A percentile compares a stretch with the other conserved stretches of the same genome.
phyloP scores from a whole-genome alignment of 2,888 invertebrate genomes.

The Aricia artaxerxes region DNA sequence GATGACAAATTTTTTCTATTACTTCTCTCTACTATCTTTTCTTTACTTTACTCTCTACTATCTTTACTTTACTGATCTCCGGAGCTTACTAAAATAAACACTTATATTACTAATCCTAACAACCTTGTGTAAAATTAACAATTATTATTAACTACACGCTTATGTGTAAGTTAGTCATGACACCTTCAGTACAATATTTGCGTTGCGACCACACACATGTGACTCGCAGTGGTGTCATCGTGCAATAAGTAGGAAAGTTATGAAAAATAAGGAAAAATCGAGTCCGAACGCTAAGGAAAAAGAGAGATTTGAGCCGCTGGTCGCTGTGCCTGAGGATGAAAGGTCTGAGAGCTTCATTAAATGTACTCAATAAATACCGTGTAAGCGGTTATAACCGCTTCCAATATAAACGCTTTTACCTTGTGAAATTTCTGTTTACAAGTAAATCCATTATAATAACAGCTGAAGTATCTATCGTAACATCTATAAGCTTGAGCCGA shows the following conservation, averaged over 20 bases:
- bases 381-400: slow-evolving; percentile 60
- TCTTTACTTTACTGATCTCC: background rate
- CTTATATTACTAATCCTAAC: slow-evolving; percentile 27
- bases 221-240: slow-evolving; percentile 27
- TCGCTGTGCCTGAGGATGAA: slow-evolving; percentile 76
- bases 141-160: slow-evolving; percentile 58
- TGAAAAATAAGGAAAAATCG: slow-evolving; percentile 73
- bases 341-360: slow-evolving; percentile 73
- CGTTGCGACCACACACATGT: slow-evolving; percentile 49
- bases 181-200: slow-evolving; percentile 54
- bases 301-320: slow-evolving; percentile 66
- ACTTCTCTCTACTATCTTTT: background rate
- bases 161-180: slow-evolving; percentile 49
- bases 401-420: slow-evolving; percentile 51
- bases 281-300: slow-evolving; percentile 65
- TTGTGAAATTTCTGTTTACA: slow-evolving; percentile 37
- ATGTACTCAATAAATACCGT: slow-evolving; percentile 58
- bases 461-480: no score
- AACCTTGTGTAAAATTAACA: slow-evolving; percentile 52
- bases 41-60: no score
- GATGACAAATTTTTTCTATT: background rate
- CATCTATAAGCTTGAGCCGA: background rate
- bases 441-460: background rate
- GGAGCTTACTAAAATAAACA: background rate
- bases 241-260: slow-evolving; percentile 40